Evolutionary conservation across 2,888 invertebrate species (phyloP), one percentile per base, ranked within the genome.

Genomic region (Cabera pusaria): DNA sequence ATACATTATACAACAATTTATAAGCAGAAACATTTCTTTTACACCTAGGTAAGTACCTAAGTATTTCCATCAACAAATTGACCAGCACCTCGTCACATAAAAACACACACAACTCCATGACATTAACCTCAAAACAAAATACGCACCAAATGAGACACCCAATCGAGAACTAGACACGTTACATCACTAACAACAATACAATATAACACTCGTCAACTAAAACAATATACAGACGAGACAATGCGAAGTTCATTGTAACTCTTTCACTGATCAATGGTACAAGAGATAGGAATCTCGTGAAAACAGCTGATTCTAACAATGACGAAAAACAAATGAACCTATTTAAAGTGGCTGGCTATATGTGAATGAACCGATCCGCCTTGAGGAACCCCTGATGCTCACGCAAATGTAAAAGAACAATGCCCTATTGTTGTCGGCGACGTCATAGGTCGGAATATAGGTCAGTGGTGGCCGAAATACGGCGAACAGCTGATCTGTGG

Each of bases 351-450:
- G 76, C 78, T 76, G 77, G 34, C 84, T 75, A 86, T 86, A 87
- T 85, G 85, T 77, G 87, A 88, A 85, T 82, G 22, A 19, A 24
- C 59, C 64, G 72, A n/a, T n/a, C 14, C 4, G 4, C 83, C 84
- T 84, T 84, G 84, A 76, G 77, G 82, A 70, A 76, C 80, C 77
- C 83, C 83, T 81, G 80, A 75, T 75, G 75, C 68, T 73, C 71
- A 72, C 74, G 84, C 84, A 78, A 86, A 86, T 82, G 79, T 84
- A 83, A 83, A 81, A 81, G 84, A 86, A 88, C 87, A 88, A 88
- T 88, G 74, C 81, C 77, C 83, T 84, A 87, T 87, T 87, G 88
- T 87, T 80, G 78, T 76, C 69, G 41, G 25, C 25, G 70, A 85
- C 88, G 88, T 88, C 87, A 87, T 78, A 77, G 70, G 59, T 65